A percentile compares a stretch with the other conserved stretches of the same genome.
Evolutionary conservation across 2,888 invertebrate genomes (phyloP).

Genomic region (Polyploca ridens): DNA sequence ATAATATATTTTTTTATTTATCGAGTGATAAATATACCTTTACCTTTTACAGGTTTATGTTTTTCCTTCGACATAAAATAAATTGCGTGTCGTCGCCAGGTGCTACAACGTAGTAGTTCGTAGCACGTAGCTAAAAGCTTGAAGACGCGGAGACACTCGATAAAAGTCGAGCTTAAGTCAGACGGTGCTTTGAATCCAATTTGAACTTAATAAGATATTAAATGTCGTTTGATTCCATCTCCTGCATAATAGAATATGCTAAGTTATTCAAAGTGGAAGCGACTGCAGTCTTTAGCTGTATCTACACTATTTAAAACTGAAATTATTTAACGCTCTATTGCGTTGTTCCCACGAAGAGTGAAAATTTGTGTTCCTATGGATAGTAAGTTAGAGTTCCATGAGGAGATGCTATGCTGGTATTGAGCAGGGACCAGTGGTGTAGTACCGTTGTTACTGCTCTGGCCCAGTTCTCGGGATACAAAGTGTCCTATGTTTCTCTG

Average conservation of each 20-base stretch:
- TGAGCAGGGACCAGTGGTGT: too few relatives aligned
- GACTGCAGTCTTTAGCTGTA: conserved; percentile 4
- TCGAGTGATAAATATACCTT: too few relatives aligned
- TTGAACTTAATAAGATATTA: conserved; percentile 19
- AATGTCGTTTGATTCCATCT: conserved; percentile 13
- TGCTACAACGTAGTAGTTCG: conserved; percentile 1
- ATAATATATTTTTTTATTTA: too few relatives aligned
- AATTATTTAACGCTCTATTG: too few relatives aligned
- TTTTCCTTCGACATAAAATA: neutral
- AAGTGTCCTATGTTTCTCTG: too few relatives aligned
- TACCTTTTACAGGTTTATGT: too few relatives aligned
- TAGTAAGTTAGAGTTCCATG: too few relatives aligned
- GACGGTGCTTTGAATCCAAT: conserved; percentile 21
- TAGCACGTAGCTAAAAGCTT: neutral
- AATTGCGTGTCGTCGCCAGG: conserved; percentile 4
- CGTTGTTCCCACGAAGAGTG: too few relatives aligned
- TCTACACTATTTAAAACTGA: neutral
- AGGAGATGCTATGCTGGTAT: too few relatives aligned
- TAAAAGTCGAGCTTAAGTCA: conserved; percentile 16
- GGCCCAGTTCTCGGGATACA: too few relatives aligned
- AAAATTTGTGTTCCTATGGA: too few relatives aligned
- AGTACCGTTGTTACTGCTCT: too few relatives aligned
- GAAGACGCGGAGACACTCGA: conserved; percentile 2
- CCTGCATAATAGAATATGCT: conserved; percentile 17
- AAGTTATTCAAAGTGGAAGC: conserved; percentile 12